These are phyloP conservation scores for Chlorops oryzae DNA, from an alignment of 1,140 invertebrate genomes.

Conservation along the genomic window DNA sequence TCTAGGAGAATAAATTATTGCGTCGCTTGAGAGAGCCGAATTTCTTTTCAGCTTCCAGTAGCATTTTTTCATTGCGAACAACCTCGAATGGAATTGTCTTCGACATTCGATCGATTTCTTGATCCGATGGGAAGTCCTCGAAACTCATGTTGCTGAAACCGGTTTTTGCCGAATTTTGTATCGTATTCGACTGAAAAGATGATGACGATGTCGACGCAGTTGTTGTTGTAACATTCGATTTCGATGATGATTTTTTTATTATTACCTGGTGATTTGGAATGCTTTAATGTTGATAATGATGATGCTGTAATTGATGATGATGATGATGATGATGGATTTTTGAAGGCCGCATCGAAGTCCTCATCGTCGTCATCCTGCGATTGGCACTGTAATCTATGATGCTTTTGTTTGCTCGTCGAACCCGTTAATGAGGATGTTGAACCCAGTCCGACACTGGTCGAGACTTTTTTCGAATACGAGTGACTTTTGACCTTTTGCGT, in stretches of 20 bases:
- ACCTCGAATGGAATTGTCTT: constrained; percentile 60
- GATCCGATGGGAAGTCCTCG: constrained; percentile 68
- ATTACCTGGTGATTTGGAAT: constrained; percentile 8
- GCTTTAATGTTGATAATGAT: background rate
- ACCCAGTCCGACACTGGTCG: constrained; percentile 24
- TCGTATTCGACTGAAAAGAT: constrained; percentile 42
- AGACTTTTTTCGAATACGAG: constrained; percentile 36
- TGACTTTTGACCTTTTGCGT: constrained; percentile 44
- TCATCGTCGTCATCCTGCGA: constrained; percentile 41
- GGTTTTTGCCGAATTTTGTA: constrained; percentile 47
- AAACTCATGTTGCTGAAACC: constrained; percentile 76
- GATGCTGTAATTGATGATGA: background rate
- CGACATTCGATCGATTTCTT: constrained; percentile 46
- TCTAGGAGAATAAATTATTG: constrained; percentile 62
- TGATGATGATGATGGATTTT: constrained; percentile 3
- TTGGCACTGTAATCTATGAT: constrained; percentile 38
- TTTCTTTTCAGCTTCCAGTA: constrained; percentile 56
- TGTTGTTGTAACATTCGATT: constrained; percentile 12
- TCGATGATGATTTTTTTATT: too few relatives aligned
- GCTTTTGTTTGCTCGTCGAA: constrained; percentile 40
- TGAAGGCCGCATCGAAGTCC: constrained; percentile 14
- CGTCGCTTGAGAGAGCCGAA: constrained; percentile 59
- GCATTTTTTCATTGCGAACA: constrained; percentile 50
- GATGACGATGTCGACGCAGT: constrained; percentile 9
- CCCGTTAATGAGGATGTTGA: constrained; percentile 22